Evolutionary conservation across 2,113 vertebrate genomes (phyloP).

Genomic region (Triplophysa siluroides): DNA sequence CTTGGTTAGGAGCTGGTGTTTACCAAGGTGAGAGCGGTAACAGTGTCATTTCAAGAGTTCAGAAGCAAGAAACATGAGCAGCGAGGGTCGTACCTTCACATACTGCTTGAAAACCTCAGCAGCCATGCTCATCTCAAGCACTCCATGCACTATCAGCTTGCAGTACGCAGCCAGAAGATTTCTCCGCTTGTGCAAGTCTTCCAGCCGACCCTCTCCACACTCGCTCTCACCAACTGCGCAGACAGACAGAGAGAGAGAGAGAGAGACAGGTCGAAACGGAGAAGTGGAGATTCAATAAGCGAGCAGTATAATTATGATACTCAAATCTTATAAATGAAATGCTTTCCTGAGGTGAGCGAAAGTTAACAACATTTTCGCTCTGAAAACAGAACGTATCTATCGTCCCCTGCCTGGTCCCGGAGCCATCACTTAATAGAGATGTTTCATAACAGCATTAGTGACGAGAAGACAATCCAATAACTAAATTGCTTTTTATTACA

Average conservation of each 20-base stretch:
- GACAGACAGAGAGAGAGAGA: slow-evolving; percentile 38
- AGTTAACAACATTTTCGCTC: slow-evolving; percentile 73
- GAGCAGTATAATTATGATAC: slow-evolving; percentile 31
- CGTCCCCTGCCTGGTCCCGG: slow-evolving; percentile 63
- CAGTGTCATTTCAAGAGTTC: neutral
- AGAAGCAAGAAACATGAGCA: neutral
- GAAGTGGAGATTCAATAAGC: slow-evolving; percentile 22
- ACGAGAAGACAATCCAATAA: slow-evolving; percentile 71
- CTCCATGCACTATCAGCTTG: slow-evolving; percentile 82
- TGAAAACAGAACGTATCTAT: slow-evolving; percentile 65
- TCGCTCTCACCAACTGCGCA: slow-evolving; percentile 61
- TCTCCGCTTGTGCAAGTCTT: slow-evolving; percentile 78
- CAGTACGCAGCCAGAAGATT: slow-evolving; percentile 84
- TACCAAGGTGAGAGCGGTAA: neutral
- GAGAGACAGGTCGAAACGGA: slow-evolving; percentile 47
- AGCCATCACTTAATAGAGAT: slow-evolving; percentile 71
- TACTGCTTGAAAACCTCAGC: slow-evolving; percentile 86
- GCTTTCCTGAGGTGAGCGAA: slow-evolving; percentile 66
- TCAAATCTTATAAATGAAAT: slow-evolving; percentile 64
- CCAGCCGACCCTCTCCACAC: slow-evolving; percentile 68
- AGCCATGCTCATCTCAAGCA: slow-evolving; percentile 83
- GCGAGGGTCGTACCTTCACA: slow-evolving; percentile 78
- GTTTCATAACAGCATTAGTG: slow-evolving; percentile 63
- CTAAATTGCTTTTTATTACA: slow-evolving; percentile 73
- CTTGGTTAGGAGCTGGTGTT: neutral